Base-by-base conservation (phyloP, 1,140 invertebrate species). In the Bombus confusus region DNA sequence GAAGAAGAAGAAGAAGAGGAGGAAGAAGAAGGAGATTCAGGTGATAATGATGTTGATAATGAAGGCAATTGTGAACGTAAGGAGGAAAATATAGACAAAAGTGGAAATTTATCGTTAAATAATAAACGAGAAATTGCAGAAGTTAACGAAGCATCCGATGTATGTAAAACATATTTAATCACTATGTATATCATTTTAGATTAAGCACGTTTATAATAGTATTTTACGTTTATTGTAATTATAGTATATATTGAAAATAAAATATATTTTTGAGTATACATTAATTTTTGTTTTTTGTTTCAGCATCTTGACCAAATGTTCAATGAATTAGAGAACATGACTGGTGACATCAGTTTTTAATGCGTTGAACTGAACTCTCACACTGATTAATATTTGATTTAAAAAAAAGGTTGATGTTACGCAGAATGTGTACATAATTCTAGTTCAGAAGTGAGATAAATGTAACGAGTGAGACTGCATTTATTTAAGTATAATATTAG, bases 221-320 rank as follows among this genome's bases (percentile, higher is more conserved):
- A 52, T 22, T 52, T 52, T 52, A 52, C 5, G 18, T 22, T 52
- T 52, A 22, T 52, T 52, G 18, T 76, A 66, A 62, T 69, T 79
- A 62, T 75, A 22, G 5, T 9, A 28, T 62, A 47, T 37, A 66
- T 28, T 79, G 25, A 12, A 62, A 52, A n/a, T 28, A 5, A 3
- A 37, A 47, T 74, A 31, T 66, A 85, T 25, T 74, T 82, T 81
- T 57, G 25, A 39, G 5, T 22, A 13, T 2, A 80, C 13, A 72
- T 25, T 82, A 43, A 86, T 75, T 90, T 47, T 69, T 66, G 12
- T n/a, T 87, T 90, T 86, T 91, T 85, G 57, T 93, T 94, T 78
- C 84, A 95, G 94, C 92, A 94, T 69, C 91, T 95, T 41, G 94
- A 95, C 80, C 91, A 93, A 80, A 94, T 95, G 92, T 95, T 95